Base-by-base conservation (phyloP, 2,888 invertebrate species). In the Brenthis hecate region DNA sequence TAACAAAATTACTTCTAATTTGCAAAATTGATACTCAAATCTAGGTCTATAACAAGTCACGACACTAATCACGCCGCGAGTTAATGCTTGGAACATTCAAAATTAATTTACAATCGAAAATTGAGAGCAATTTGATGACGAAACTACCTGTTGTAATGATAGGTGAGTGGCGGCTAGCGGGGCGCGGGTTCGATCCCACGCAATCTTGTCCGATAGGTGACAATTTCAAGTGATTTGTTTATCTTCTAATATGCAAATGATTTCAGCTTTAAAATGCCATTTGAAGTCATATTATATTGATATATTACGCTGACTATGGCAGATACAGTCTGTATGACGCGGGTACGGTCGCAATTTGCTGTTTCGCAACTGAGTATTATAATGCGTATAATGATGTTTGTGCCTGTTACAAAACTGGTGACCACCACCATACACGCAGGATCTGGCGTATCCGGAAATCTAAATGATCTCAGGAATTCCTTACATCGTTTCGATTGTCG, bases 131-230 rank as follows among this genome's bases (percentile, higher is more conserved):
- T 72, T 72, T 70, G 64, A 63, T 72, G 68, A 61, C 70, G 70
- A 64, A 72, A 72, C 60, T 66, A 71, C 71, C 64, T 71, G 71
- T 64, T 53, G 60, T 67, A 66, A 66, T 66, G 63, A 72, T 68
- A 61, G 68, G 64, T 23, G 69, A 69, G 57, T 67, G 66, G 50
- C 4, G 13, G 62, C 36, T 53, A 61, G 28, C 16, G 69, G 57
- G 74, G 70, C 68, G 70, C 70, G 66, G 58, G 61, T 71, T 70
- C 68, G 64, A 65, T 60, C 74, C 74, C 69, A 73, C 73, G 70
- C 73, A 65, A 6, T 2, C 19, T 32, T 19, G 23, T 43, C 57
- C 53, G 56, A 47, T 50, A 3, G 11, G 53, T 65, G 58, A 65
- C 65, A 51, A 50, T 65, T 16, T 48, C 48, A 3, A 50, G 16